A percentile compares a stretch with the other conserved stretches of the same genome.
Evolutionary conservation across 1,140 invertebrate genomes (phyloP).

Genomic region (Nasonia giraulti): DNA sequence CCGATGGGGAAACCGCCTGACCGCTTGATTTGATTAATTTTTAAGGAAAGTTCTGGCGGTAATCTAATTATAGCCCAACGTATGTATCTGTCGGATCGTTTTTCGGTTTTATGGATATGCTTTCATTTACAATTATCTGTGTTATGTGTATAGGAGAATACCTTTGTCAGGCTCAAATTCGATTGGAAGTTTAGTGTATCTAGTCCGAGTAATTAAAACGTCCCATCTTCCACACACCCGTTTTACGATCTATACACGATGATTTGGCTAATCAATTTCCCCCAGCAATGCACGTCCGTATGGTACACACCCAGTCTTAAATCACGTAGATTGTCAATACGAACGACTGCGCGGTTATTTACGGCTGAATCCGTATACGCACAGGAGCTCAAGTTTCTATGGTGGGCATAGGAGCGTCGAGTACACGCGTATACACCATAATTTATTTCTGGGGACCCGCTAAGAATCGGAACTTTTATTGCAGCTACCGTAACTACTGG

Average conservation of each 20-base stretch:
- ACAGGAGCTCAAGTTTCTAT: too few species aligned
- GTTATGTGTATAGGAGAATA: background rate
- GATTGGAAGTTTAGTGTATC: too few species aligned
- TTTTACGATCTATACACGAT: background rate
- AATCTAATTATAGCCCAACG: too few species aligned
- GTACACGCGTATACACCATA: background rate
- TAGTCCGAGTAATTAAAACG: background rate
- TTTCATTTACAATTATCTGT: background rate
- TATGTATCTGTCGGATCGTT: too few species aligned
- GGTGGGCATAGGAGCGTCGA: background rate
- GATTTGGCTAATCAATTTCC: background rate
- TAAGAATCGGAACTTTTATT: background rate
- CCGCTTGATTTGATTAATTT: too few species aligned
- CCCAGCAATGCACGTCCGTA: background rate
- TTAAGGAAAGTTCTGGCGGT: too few species aligned
- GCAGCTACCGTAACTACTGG: background rate
- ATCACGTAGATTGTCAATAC: background rate
- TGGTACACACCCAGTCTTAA: constrained; percentile 3
- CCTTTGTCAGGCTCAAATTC: background rate
- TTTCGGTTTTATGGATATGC: background rate
- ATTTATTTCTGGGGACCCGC: background rate
- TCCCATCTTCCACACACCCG: background rate
- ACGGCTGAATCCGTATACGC: background rate
- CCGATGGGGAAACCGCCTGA: too few species aligned
- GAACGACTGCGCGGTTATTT: background rate